Conservation (phyloP, 2,113 vertebrate species). For the Riparia riparia region DNA sequence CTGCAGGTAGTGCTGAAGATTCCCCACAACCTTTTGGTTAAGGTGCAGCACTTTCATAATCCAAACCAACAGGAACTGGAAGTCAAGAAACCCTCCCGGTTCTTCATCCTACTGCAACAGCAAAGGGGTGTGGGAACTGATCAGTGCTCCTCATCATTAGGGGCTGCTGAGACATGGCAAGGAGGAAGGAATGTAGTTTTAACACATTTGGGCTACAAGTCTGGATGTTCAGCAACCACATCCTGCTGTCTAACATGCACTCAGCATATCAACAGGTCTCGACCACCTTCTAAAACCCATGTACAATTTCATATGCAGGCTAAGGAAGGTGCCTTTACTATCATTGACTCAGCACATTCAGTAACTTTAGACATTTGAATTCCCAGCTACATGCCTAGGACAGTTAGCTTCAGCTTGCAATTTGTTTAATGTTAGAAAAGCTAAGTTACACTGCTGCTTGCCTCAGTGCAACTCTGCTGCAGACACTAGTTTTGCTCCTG, state of each 20-base stretch:
- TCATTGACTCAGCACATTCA: not conserved
- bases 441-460: not conserved
- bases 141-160: not conserved
- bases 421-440: not conserved
- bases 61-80: not conserved
- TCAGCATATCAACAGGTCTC: not conserved
- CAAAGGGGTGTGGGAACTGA: not conserved
- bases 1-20: not conserved
- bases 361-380: not conserved
- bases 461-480: not conserved
- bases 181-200: not conserved
- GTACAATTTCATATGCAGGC: fast-evolving
- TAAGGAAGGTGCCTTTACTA: not conserved
- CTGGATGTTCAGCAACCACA: not conserved
- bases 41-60: not conserved
- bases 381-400: not conserved
- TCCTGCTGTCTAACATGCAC: not conserved
- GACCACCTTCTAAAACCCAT: not conserved
- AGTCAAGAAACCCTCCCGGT: not conserved
- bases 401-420: not conserved
- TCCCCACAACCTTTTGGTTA: not conserved
- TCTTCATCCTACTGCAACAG: fast-evolving
- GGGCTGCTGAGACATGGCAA: not conserved
- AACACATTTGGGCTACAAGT: not conserved
- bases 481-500: not conserved